phyloP scores from a whole-genome alignment of 1,140 invertebrate genomes.

The Pararge aegeria region DNA sequence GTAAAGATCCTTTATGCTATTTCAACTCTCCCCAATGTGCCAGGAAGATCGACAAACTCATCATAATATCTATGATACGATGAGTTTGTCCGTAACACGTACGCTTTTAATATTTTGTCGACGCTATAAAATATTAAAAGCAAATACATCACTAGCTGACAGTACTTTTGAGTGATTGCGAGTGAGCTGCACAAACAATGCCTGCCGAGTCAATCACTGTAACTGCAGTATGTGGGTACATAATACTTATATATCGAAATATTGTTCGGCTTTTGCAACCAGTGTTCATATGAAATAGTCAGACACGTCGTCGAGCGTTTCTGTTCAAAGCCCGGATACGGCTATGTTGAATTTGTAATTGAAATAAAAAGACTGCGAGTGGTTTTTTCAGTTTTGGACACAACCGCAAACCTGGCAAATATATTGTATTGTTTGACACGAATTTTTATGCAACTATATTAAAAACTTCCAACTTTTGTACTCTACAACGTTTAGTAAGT shows the following conservation, averaged over 20 bases:
- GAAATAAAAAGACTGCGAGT: constrained; percentile 7
- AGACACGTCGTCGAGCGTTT: constrained; percentile 42
- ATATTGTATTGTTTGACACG: background rate
- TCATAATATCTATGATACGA: too few species aligned
- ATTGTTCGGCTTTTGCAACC: constrained; percentile 39
- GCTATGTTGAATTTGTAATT: constrained; percentile 25
- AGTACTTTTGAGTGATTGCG: constrained; percentile 75
- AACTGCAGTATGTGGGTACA: constrained; percentile 41
- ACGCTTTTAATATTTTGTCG: background rate
- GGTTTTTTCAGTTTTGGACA: constrained; percentile 1
- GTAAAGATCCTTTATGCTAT: too few species aligned
- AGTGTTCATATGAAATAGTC: constrained; percentile 48
- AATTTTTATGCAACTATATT: too few species aligned
- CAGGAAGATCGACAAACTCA: too few species aligned
- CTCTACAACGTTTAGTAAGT: too few species aligned
- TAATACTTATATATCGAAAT: constrained; percentile 34
- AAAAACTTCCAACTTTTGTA: too few species aligned
- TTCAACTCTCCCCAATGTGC: too few species aligned
- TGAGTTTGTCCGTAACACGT: too few species aligned
- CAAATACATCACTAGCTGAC: constrained; percentile 41
- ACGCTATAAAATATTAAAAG: background rate
- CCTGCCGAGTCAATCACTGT: constrained; percentile 62
- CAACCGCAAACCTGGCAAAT: background rate
- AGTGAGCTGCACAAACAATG: constrained; percentile 68
- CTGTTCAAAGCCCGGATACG: constrained; percentile 34